Base-by-base conservation (phyloP, 2,888 invertebrate species). In the Acutogordius australiensis region DNA sequence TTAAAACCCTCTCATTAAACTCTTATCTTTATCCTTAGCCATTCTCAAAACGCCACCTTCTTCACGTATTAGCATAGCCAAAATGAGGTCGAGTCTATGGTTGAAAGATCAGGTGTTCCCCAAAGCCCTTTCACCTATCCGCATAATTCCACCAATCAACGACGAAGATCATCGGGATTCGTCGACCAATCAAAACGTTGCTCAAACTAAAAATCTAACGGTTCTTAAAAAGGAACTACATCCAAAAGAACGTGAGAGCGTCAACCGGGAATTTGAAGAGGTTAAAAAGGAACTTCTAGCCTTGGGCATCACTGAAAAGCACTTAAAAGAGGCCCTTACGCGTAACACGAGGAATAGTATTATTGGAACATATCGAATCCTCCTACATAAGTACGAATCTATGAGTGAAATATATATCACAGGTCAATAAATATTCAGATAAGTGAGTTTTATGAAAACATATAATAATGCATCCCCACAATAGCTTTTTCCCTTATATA, bases 331-430 rank as follows among this genome's bases (percentile, higher is more conserved):
- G 44, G 73, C 77, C 26, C 70, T 73, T 26, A 71, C 72, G 45
- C 75, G 75, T 63, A 78, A 79, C 30, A 78, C 78, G 1, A 72
- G 78, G 59, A 78, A 77, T 65, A 76, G 78, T 63, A 74, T 81
- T 44, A 78, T 79, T 57, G 81, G 81, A 8, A 78, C 79, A 57
- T 81, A 80, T 69, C 73, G 81, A 51, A 80, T 81, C 62, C 73
- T 80, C 37, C 73, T 80, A 62, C 78, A 79, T 67, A 57, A 57
- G 58, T 57, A 57, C n/a, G n/a, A n/a, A n/a, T n/a, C n/a, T n/a
- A n/a, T n/a, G n/a, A n/a, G n/a, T n/a, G n/a, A n/a, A n/a, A n/a
- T n/a, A n/a, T n/a, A n/a, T n/a, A n/a, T n/a, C n/a, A n/a, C n/a
- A n/a, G n/a, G n/a, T n/a, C n/a, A n/a, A n/a, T n/a, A n/a, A n/a